Conservation (phyloP, 2,888 invertebrate species). For the Tipula unca region DNA sequence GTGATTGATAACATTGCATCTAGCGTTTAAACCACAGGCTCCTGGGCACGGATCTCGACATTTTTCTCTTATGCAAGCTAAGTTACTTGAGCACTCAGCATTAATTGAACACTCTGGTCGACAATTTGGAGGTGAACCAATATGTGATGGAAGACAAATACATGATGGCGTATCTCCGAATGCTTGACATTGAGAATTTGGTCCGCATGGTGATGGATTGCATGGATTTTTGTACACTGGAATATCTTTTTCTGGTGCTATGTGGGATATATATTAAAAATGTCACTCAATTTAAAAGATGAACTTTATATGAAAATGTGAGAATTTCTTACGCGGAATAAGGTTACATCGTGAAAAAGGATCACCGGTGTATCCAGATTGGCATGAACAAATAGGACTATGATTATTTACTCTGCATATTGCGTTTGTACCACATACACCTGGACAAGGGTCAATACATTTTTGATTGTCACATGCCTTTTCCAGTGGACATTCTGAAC, state of each 20-base stretch:
- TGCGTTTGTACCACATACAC: constrained; percentile 54
- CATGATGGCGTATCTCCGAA: constrained; percentile 53
- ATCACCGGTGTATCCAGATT: constrained; percentile 60
- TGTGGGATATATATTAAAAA: background rate
- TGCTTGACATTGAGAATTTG: constrained; percentile 50
- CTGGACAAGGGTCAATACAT: constrained; percentile 56
- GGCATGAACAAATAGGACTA: constrained; percentile 67
- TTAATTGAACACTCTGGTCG: constrained; percentile 62
- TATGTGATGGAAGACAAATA: constrained; percentile 54
- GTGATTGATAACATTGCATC: constrained; percentile 68
- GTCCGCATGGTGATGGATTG: constrained; percentile 58
- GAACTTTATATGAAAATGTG: background rate
- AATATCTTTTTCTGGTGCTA: constrained; percentile 32
- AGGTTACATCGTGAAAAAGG: constrained; percentile 58
- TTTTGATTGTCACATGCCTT: constrained; percentile 56
- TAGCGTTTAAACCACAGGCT: constrained; percentile 65
- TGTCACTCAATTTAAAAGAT: background rate
- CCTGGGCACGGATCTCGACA: constrained; percentile 70
- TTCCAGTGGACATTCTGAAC: constrained; percentile 51
- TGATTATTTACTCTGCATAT: constrained; percentile 67
- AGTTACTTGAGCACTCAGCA: constrained; percentile 59
- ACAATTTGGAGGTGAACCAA: constrained; percentile 62
- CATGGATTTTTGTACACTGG: constrained; percentile 46
- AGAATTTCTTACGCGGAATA: constrained; percentile 37
- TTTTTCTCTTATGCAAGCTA: constrained; percentile 61